Evolutionary conservation across 2,113 vertebrate genomes (phyloP).

Genomic region (Podiceps cristatus): DNA sequence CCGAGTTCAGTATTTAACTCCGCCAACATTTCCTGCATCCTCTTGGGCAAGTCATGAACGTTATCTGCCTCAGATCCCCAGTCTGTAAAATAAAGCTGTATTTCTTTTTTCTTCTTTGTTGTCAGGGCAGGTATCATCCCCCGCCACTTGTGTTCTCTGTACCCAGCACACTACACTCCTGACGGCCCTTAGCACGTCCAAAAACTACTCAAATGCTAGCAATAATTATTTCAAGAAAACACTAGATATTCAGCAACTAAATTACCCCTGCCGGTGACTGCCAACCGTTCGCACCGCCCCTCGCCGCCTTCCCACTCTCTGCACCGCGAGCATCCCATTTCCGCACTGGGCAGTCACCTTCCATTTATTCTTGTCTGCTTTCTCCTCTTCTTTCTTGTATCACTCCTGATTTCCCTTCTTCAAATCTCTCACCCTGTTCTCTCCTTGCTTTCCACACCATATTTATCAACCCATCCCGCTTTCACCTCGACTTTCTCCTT

Average conservation of each 20-base stretch:
- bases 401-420: neutral
- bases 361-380: neutral
- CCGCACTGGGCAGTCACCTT: neutral
- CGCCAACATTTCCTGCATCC: neutral
- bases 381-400: neutral
- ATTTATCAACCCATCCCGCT: neutral
- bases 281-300: neutral
- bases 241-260: neutral
- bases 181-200: neutral
- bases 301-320: neutral
- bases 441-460: neutral
- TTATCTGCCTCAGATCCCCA: neutral
- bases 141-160: neutral
- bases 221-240: neutral
- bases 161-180: neutral
- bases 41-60: neutral
- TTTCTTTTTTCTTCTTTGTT: neutral
- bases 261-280: neutral
- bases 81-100: neutral
- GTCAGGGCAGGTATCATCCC: neutral
- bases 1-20: neutral
- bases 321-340: fast-evolving
- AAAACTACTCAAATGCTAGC: neutral
- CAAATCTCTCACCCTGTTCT: neutral
- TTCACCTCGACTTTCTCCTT: neutral